Percentiles rank a stretch among this genome's conserved stretches.
Evolutionary conservation across 2,888 invertebrate genomes (phyloP).

Genomic region (Phyllotreta striolata): DNA sequence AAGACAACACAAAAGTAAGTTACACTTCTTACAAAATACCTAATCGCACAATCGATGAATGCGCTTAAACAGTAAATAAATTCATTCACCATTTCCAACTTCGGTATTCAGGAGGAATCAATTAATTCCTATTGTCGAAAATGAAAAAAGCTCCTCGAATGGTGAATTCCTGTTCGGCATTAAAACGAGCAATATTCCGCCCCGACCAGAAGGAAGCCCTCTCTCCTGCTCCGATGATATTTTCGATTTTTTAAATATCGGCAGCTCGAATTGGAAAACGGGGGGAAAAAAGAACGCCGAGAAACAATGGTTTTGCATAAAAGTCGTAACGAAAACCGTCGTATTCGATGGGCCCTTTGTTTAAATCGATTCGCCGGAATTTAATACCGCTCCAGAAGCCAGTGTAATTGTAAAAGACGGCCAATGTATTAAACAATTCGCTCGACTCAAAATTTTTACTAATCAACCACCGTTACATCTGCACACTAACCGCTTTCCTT

Average conservation of each 20-base stretch:
- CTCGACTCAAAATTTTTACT: neutral
- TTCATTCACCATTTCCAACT: neutral
- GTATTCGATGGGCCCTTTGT: slow-evolving; percentile 56
- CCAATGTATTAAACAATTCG: slow-evolving; percentile 41
- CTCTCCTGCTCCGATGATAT: slow-evolving; percentile 24
- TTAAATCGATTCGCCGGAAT: slow-evolving; percentile 59
- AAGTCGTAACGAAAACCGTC: slow-evolving; percentile 53
- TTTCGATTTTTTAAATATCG: slow-evolving; percentile 34
- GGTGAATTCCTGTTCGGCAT: too few species aligned
- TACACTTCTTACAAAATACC: too few species aligned
- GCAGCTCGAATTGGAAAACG: slow-evolving; percentile 35
- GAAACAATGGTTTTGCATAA: slow-evolving; percentile 50
- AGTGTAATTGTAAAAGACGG: slow-evolving; percentile 58
- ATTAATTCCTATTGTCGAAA: slow-evolving; percentile 18
- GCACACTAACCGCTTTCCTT: too few species aligned
- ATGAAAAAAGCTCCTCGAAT: slow-evolving; percentile 22
- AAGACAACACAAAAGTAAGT: slow-evolving; percentile 58
- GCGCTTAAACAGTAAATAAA: neutral
- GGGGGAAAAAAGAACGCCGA: slow-evolving; percentile 22
- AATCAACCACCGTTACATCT: too few species aligned
- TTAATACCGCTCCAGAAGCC: slow-evolving; percentile 57
- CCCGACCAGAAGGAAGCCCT: slow-evolving; percentile 17
- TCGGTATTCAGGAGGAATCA: slow-evolving; percentile 6
- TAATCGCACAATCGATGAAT: neutral
- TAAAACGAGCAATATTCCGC: slow-evolving; percentile 18